A percentile compares a stretch with the other conserved stretches of the same genome.
Conservation (phyloP, 2,113 vertebrate genomes). For the Ondatra zibethicus region DNA sequence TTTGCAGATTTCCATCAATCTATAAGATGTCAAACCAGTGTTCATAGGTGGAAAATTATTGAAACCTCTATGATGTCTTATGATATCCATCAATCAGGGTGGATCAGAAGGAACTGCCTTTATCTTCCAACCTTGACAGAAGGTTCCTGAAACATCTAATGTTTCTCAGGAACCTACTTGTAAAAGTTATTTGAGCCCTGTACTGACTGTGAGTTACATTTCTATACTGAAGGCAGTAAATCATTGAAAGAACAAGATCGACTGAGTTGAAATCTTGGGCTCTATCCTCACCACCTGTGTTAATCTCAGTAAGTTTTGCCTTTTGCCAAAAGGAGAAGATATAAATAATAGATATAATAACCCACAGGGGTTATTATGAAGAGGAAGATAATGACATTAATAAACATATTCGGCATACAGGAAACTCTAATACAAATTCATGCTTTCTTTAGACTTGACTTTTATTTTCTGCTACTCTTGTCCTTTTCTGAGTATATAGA, state of each 20-base stretch:
- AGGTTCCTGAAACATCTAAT: slow-evolving; percentile 22
- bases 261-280: slow-evolving; percentile 7
- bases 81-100: neutral
- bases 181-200: slow-evolving; percentile 17
- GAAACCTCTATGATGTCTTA: neutral
- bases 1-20: neutral
- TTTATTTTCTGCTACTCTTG: neutral
- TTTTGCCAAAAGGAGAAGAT: neutral
- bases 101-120: neutral
- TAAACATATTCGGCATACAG: neutral
- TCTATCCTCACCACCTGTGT: neutral
- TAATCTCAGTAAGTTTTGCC: slow-evolving; percentile 23
- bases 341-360: neutral
- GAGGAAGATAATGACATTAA: neutral
- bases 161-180: slow-evolving; percentile 16
- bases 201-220: slow-evolving; percentile 19
- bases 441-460: slow-evolving; percentile 35
- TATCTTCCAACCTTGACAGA: slow-evolving; percentile 7
- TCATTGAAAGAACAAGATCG: slow-evolving; percentile 19
- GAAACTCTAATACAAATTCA: neutral
- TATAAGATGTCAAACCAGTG: neutral
- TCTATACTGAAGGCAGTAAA: slow-evolving; percentile 7
- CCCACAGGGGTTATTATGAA: neutral
- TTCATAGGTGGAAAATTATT: neutral
- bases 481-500: slow-evolving; percentile 10